These are phyloP conservation scores for Eriocheir sinensis DNA, from an alignment of 1,140 invertebrate genomes.

Conservation along the genomic window DNA sequence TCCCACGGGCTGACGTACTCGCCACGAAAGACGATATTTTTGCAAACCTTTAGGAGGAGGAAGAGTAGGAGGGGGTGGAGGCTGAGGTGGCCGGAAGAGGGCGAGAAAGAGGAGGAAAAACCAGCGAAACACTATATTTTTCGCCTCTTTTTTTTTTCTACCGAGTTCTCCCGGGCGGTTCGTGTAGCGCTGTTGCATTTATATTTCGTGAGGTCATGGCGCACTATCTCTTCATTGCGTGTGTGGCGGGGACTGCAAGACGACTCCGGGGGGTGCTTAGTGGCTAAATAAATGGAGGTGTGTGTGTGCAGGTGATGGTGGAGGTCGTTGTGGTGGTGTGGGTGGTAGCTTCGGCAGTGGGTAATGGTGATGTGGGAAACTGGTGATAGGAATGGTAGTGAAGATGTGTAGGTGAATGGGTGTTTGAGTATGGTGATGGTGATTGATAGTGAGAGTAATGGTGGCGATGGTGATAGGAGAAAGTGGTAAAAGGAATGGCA, in stretches of 20 bases:
- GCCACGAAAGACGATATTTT: too few relatives aligned
- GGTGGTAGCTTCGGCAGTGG: too few relatives aligned
- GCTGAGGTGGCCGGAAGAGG: too few relatives aligned
- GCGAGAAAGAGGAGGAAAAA: too few relatives aligned
- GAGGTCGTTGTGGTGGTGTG: not conserved
- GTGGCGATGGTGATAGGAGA: not conserved
- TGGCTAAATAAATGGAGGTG: not conserved
- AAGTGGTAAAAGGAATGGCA: not conserved
- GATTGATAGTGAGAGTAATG: not conserved
- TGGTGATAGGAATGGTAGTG: not conserved
- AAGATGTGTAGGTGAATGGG: too few relatives aligned
- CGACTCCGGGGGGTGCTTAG: not conserved
- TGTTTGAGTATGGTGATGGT: not conserved
- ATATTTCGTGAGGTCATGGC: slow-evolving; percentile 1
- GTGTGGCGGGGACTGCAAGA: not conserved
- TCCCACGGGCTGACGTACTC: too few relatives aligned
- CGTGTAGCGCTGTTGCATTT: not conserved
- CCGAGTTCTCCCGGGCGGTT: not conserved
- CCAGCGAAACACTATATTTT: too few relatives aligned
- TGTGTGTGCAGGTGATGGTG: not conserved
- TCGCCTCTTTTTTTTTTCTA: too few relatives aligned
- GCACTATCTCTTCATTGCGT: slow-evolving; percentile 8
- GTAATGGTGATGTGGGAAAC: too few relatives aligned
- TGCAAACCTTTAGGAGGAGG: too few relatives aligned
- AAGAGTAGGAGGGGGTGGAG: too few relatives aligned